A percentile compares a stretch with the other conserved stretches of the same genome.
Evolutionary conservation across 2,888 invertebrate species (phyloP).

Genomic region (Nemurella pictetii): DNA sequence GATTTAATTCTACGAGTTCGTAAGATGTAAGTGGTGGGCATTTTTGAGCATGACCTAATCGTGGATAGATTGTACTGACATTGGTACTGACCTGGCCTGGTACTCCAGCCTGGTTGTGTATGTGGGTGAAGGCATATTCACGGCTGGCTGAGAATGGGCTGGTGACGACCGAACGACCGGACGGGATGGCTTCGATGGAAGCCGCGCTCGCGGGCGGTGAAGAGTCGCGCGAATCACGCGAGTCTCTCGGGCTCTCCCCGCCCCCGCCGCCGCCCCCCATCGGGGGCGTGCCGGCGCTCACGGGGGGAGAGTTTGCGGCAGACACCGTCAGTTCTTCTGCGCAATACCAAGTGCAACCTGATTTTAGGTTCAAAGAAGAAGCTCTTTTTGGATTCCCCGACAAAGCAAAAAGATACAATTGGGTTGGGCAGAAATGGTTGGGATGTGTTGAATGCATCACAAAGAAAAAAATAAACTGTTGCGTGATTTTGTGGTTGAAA

Average conservation of each 20-base stretch:
- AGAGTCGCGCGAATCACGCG: slow-evolving; percentile 47
- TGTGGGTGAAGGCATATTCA: slow-evolving; percentile 89
- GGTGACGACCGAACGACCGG: slow-evolving; percentile 47
- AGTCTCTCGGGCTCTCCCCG: background rate
- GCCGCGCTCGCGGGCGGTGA: slow-evolving; percentile 48
- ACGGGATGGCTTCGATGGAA: slow-evolving; percentile 39
- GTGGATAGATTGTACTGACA: too few relatives aligned
- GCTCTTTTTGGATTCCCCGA: background rate
- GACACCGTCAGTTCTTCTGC: slow-evolving; percentile 60
- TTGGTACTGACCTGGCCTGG: slow-evolving; percentile 60
- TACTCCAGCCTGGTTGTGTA: slow-evolving; percentile 82
- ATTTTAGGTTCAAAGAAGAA: slow-evolving; percentile 19
- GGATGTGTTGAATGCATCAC: too few relatives aligned
- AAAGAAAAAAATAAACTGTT: too few relatives aligned
- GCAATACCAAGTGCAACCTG: slow-evolving; percentile 30
- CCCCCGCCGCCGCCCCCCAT: slow-evolving; percentile 48
- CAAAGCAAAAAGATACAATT: slow-evolving; percentile 21
- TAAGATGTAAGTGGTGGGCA: too few relatives aligned
- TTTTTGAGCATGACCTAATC: too few relatives aligned
- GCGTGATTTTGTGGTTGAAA: too few relatives aligned
- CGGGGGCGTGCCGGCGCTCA: slow-evolving; percentile 50
- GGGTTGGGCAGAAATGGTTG: background rate
- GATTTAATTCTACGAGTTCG: too few relatives aligned
- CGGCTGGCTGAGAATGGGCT: slow-evolving; percentile 54
- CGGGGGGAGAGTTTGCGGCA: slow-evolving; percentile 60